Conservation (phyloP, 2,888 invertebrate genomes). For the Kryphioiulus occultus region DNA sequence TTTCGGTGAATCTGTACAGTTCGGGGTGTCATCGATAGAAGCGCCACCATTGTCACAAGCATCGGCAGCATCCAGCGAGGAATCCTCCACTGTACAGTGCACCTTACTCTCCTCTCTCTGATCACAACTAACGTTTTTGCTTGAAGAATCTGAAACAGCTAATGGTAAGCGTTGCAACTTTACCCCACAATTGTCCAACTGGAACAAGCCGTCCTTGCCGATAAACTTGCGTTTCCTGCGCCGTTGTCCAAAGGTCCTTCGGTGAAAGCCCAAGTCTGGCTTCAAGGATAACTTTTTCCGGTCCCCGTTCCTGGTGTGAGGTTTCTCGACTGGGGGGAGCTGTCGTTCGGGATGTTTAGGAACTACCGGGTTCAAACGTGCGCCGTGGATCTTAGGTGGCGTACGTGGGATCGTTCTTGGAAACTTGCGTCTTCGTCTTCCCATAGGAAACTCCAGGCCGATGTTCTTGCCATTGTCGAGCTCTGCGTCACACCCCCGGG, state of each 20-base stretch:
- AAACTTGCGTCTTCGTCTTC: constrained; percentile 35
- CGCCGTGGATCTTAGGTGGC: neutral
- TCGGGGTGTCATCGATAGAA: neutral
- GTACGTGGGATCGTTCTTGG: neutral
- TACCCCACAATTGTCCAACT: neutral
- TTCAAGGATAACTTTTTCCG: neutral
- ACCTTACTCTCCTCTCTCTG: neutral
- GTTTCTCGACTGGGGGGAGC: neutral
- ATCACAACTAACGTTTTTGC: neutral
- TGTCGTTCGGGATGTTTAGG: neutral
- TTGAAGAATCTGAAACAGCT: neutral
- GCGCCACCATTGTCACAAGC: neutral
- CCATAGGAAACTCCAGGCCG: constrained; percentile 12
- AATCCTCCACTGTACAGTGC: neutral
- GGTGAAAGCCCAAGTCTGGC: neutral
- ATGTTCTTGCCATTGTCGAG: neutral
- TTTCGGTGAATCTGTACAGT: neutral
- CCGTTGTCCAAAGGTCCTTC: neutral
- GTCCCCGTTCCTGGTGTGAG: neutral
- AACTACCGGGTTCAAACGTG: neutral
- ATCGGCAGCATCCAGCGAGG: neutral
- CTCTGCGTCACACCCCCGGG: neutral
- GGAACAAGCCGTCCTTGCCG: neutral
- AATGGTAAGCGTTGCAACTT: neutral
- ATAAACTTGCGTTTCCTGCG: neutral